Percentiles rank a stretch among this genome's conserved stretches.
Conservation (phyloP, 2,113 vertebrate genomes). For the Cacatua alba region DNA sequence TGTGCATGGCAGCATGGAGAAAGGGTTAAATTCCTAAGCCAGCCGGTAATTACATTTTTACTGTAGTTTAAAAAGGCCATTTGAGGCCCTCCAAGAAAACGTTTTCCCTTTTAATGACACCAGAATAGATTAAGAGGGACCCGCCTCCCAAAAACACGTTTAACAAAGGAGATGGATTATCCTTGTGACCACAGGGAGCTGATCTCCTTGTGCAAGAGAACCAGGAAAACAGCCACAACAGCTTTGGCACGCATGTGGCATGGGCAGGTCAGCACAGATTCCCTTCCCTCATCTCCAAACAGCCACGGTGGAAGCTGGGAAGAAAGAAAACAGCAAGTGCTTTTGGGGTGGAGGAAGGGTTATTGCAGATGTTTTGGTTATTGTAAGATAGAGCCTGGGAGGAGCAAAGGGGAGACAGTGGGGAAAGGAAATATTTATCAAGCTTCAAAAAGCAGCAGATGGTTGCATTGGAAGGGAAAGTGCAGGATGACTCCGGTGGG, state of each 20-base stretch:
- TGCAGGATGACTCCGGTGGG: background rate
- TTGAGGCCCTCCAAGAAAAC: constrained; percentile 40
- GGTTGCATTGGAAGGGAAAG: background rate
- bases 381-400: background rate
- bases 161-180: constrained; percentile 3
- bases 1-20: background rate
- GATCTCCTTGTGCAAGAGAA: background rate
- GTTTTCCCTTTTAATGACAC: constrained; percentile 60
- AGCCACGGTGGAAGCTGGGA: background rate
- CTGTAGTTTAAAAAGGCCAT: constrained; percentile 16
- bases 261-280: background rate
- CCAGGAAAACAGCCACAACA: background rate
- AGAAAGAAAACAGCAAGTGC: background rate
- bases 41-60: background rate
- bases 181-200: fast-evolving
- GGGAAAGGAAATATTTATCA: background rate
- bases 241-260: background rate
- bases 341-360: background rate
- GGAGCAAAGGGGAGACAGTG: background rate
- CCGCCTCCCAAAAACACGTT: background rate
- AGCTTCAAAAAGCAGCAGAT: background rate
- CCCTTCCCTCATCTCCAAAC: background rate
- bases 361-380: background rate
- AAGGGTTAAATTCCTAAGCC: background rate
- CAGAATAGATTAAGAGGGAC: constrained; percentile 13